These are phyloP conservation scores for Drosophila rufa DNA, from an alignment of 1,140 invertebrate species.

Conservation along the genomic window DNA sequence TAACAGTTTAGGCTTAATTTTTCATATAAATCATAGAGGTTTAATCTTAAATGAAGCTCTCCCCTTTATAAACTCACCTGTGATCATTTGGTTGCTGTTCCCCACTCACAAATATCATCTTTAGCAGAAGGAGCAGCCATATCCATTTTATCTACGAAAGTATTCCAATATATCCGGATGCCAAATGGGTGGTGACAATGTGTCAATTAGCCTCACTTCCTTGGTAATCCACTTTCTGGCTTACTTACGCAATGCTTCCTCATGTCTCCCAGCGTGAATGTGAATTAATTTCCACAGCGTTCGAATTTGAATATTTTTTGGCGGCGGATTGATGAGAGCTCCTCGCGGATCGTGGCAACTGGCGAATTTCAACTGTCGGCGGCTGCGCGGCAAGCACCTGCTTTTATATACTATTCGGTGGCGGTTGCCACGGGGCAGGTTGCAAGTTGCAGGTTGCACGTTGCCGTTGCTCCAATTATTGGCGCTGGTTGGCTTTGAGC, in stretches of 20 bases:
- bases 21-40: not conserved
- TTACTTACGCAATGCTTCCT: conserved; percentile 80
- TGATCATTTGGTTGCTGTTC: conserved; percentile 67
- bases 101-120: conserved; percentile 22
- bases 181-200: conserved; percentile 16
- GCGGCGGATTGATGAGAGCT: conserved; percentile 25
- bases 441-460: conserved; percentile 29
- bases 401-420: conserved; percentile 68
- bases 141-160: conserved; percentile 54
- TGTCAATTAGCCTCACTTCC: conserved; percentile 36
- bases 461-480: conserved; percentile 71
- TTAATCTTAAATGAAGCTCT: no score
- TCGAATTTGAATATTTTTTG: conserved; percentile 34
- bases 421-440: conserved; percentile 25
- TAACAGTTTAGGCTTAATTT: not conserved
- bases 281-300: conserved; percentile 38
- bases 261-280: conserved; percentile 33
- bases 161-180: conserved; percentile 37
- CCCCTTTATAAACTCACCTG: conserved; percentile 39
- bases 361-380: conserved; percentile 63
- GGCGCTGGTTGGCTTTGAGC: conserved; percentile 59
- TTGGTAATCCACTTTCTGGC: conserved; percentile 44
- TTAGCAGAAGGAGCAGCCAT: conserved; percentile 54
- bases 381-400: conserved; percentile 73
- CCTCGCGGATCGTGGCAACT: conserved; percentile 30